A percentile compares a stretch with the other conserved stretches of the same genome.
phyloP scores from a whole-genome alignment of 2,113 vertebrate species.

The Hypocryptadius cinnamomeus region DNA sequence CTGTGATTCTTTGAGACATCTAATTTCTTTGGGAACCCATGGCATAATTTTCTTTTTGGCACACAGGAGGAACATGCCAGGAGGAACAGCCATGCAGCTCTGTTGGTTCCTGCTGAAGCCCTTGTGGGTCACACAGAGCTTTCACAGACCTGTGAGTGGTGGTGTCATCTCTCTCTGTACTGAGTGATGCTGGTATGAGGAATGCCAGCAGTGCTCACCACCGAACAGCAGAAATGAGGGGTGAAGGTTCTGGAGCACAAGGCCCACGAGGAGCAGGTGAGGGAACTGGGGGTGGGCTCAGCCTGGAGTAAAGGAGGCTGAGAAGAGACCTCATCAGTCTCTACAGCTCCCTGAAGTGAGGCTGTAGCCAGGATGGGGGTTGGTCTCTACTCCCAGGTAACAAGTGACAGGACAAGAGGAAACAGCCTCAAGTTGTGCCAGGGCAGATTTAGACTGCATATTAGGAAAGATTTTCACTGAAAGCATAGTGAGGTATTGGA shows the following conservation, averaged over 20 bases:
- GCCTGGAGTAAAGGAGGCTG: not conserved
- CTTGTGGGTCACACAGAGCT: not conserved
- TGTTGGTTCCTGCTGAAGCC: not conserved
- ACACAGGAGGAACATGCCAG: not conserved
- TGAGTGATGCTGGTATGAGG: not conserved
- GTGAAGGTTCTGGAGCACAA: not conserved
- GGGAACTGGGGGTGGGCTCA: not conserved
- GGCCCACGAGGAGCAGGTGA: not conserved
- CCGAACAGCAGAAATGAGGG: not conserved
- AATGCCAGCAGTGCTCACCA: not conserved
- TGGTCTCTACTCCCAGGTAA: fast-evolving
- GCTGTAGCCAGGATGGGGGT: not conserved
- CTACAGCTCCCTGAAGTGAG: not conserved
- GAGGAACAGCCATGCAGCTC: not conserved
- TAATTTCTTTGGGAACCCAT: not conserved
- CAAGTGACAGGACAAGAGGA: fast-evolving
- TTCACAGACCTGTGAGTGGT: not conserved
- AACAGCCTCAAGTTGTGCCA: fast-evolving
- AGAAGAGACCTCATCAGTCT: not conserved
- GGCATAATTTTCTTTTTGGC: not conserved
- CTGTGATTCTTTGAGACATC: not conserved
- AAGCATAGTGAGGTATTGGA: not conserved
- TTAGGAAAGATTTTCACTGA: not conserved
- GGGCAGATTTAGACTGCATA: not conserved
- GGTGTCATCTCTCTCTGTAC: not conserved